Evolutionary conservation across 2,888 invertebrate species (phyloP).

Genomic region (Phasia obesa): DNA sequence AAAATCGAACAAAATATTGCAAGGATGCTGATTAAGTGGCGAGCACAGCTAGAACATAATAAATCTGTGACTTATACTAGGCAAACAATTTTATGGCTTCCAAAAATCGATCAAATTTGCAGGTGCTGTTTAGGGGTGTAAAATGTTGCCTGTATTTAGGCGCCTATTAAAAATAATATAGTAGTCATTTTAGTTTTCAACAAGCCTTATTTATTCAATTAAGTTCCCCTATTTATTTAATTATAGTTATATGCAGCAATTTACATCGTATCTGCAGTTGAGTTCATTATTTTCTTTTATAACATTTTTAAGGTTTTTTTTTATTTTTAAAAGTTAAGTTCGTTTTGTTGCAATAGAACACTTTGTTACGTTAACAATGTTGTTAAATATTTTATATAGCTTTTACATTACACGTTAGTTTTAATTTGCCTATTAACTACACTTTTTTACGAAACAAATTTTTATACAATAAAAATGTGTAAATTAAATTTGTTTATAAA

Average conservation of each 20-base stretch:
- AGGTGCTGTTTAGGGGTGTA: neutral
- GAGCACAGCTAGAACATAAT: too few species aligned
- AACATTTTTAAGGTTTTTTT: conserved; percentile 5
- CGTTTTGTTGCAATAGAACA: conserved; percentile 2
- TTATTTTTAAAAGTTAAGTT: neutral
- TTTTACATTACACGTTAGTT: neutral
- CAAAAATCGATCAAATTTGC: too few species aligned
- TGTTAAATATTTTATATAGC: neutral
- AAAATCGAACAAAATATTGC: too few species aligned
- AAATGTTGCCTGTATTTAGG: conserved; percentile 21
- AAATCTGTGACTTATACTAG: too few species aligned
- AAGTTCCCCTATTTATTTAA: conserved; percentile 7
- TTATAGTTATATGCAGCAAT: conserved; percentile 22
- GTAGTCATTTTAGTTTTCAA: too few species aligned
- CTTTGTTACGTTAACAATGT: conserved; percentile 13
- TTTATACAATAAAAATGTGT: neutral
- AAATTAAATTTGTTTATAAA: conserved; percentile 5
- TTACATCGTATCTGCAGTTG: conserved; percentile 22
- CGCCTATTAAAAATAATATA: neutral
- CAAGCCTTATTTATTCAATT: too few species aligned
- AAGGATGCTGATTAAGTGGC: too few species aligned
- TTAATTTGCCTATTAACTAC: conserved; percentile 12
- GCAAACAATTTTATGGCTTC: too few species aligned
- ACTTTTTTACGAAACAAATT: conserved; percentile 13
- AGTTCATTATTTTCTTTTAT: neutral